Conservation (phyloP, 2,113 vertebrate genomes). For the Sylvilagus bachmani region DNA sequence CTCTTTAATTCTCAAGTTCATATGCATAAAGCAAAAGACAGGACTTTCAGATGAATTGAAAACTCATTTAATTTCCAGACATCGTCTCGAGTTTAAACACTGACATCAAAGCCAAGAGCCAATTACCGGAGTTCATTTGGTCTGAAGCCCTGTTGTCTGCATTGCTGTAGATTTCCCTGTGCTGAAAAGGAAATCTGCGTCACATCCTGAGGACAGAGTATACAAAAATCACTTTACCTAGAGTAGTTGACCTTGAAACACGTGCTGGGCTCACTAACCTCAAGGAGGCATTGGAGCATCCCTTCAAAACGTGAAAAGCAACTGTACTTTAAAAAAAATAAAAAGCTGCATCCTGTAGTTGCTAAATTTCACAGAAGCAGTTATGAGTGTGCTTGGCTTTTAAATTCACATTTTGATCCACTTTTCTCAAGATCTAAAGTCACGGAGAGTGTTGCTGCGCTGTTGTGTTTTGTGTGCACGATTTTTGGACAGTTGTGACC, state of each 20-base stretch:
- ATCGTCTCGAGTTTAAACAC: constrained; percentile 75
- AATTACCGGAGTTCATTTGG: constrained; percentile 79
- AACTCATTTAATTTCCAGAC: constrained; percentile 73
- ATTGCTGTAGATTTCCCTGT: constrained; percentile 75
- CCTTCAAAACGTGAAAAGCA: constrained; percentile 77
- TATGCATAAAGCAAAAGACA: constrained; percentile 41
- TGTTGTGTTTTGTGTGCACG: neutral
- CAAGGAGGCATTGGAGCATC: constrained; percentile 85
- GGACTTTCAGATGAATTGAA: constrained; percentile 65
- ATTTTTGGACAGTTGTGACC: neutral
- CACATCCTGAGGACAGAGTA: constrained; percentile 45
- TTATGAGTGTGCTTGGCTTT: constrained; percentile 14
- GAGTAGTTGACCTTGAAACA: constrained; percentile 70
- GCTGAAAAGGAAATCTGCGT: constrained; percentile 62
- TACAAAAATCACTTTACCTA: constrained; percentile 67
- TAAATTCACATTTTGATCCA: constrained; percentile 18
- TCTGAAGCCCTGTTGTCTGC: constrained; percentile 60
- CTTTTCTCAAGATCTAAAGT: constrained; percentile 5
- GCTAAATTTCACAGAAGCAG: constrained; percentile 60
- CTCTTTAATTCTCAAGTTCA: constrained; percentile 56
- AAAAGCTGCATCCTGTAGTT: constrained; percentile 25
- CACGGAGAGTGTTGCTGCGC: neutral
- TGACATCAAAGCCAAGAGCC: constrained; percentile 78
- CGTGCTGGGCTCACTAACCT: constrained; percentile 83
- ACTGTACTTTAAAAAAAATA: constrained; percentile 57